These are phyloP conservation scores for Galerucella pusilla DNA, from an alignment of 2,888 invertebrate genomes.

Conservation along the genomic window DNA sequence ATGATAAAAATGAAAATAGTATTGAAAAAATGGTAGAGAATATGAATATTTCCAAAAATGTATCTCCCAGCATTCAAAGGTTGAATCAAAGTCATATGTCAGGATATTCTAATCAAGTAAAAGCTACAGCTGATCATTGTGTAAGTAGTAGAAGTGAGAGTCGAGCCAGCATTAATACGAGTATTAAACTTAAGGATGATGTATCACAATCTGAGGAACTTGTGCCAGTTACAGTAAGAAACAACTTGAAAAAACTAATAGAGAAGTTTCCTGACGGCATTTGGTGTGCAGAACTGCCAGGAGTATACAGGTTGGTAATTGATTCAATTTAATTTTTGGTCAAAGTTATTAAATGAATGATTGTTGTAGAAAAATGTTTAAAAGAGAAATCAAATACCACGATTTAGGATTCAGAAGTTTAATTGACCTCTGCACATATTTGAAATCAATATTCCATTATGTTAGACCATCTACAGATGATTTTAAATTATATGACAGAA, in stretches of 20 bases:
- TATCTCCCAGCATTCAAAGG: background rate
- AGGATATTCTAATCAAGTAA: background rate
- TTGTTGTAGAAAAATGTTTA: conserved; percentile 53
- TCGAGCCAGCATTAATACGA: background rate
- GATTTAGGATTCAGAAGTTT: conserved; percentile 57
- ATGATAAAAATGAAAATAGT: background rate
- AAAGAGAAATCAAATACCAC: conserved; percentile 52
- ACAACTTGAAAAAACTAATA: conserved; percentile 60
- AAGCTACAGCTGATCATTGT: background rate
- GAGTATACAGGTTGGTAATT: conserved; percentile 61
- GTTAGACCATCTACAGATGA: conserved; percentile 55
- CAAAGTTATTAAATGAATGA: conserved; percentile 6
- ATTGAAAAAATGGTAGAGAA: background rate
- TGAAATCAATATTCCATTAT: conserved; percentile 58
- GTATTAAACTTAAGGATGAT: background rate
- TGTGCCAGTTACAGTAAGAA: conserved; percentile 54
- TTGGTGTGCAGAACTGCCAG: conserved; percentile 65
- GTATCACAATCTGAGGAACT: conserved; percentile 39
- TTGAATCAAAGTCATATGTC: conserved; percentile 6
- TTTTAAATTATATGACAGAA: conserved; percentile 59
- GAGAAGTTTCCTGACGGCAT: conserved; percentile 64
- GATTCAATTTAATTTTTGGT: conserved; percentile 12
- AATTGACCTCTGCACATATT: conserved; percentile 57
- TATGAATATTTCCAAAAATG: conserved; percentile 5
- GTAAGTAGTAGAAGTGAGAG: background rate